Base-by-base conservation (phyloP, 2,888 invertebrate species). In the Ophion slaviceki region DNA sequence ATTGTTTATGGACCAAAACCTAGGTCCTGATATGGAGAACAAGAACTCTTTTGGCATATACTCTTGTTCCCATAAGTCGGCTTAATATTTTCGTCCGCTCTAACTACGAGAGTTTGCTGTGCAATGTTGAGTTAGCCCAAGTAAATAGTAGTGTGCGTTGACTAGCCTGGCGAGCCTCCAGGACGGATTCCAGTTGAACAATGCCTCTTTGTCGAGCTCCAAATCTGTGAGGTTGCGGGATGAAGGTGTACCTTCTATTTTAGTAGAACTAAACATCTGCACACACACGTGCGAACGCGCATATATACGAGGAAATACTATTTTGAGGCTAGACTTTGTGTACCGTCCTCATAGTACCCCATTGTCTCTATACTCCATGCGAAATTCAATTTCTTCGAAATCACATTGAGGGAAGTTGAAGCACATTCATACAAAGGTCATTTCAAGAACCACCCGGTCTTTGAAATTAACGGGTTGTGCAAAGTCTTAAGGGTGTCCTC, bases 61-160 rank as follows among this genome's bases (percentile, higher is more conserved):
- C 28, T 24, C 28, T 36, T 36, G 40, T 45, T 70, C 59, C 6
- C 17, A 11, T 7, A 59, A 59, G 17, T 59, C 68, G 45, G 40
- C 59, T 45, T 24, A 67, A 78, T 57, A 67, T 59, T 57, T 68
- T 62, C 32, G 68, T 20, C 40, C 47, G 36, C 28, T 64, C 64
- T 57, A 80, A 53, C 77, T 78, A 45, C 24, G 53, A 17, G 68
- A 84, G 78, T 78, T 86, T 84, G 80, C 80, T 68, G 61, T 89
- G 89, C 88, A 88, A 90, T 90, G 91, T 92, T 91, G 90, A 92
- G 91, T 92, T 92, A 91, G 90, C 89, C 89, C 89, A 89, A 90
- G 92, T 90, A 92, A 92, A 93, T 91, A 92, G 72, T 62, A 47
- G 17, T 57, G 28, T 2, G 87, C 86, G 86, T 87, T 86, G 80